phyloP scores from a whole-genome alignment of 2,113 vertebrate genomes.

The Lonchura striata region DNA sequence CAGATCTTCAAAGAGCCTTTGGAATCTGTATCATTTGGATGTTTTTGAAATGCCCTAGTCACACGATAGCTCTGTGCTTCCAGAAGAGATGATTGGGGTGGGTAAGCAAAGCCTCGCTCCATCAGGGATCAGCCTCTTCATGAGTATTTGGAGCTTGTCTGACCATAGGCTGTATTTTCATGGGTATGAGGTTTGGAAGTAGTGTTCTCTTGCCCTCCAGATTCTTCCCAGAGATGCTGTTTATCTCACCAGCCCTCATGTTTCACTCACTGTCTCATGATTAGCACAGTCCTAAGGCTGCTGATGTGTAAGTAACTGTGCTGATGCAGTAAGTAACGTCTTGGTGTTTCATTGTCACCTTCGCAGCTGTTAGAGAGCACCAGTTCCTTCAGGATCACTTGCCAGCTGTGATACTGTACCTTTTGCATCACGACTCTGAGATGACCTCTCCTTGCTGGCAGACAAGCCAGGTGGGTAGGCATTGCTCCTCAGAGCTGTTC shows the following conservation, averaged over 20 bases:
- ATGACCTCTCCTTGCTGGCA: constrained; percentile 44
- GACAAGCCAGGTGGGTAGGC: constrained; percentile 37
- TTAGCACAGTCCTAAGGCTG: neutral
- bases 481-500: neutral
- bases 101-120: neutral
- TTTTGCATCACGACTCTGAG: neutral
- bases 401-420: constrained; percentile 7
- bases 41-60: neutral
- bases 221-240: neutral
- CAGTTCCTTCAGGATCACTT: constrained; percentile 9
- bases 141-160: neutral
- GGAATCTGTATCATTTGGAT: neutral
- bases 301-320: too few relatives aligned
- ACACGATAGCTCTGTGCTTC: neutral
- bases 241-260: neutral
- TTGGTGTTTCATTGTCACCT: constrained; percentile 36
- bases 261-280: neutral
- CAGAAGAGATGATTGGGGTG: neutral
- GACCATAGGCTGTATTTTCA: neutral
- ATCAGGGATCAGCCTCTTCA: neutral
- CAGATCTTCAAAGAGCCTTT: neutral
- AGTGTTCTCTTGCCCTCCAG: neutral
- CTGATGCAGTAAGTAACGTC: neutral
- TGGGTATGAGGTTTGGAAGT: neutral
- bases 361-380: neutral